Conservation (phyloP, 1,140 invertebrate genomes). For the Heliconius hewitsoni region DNA sequence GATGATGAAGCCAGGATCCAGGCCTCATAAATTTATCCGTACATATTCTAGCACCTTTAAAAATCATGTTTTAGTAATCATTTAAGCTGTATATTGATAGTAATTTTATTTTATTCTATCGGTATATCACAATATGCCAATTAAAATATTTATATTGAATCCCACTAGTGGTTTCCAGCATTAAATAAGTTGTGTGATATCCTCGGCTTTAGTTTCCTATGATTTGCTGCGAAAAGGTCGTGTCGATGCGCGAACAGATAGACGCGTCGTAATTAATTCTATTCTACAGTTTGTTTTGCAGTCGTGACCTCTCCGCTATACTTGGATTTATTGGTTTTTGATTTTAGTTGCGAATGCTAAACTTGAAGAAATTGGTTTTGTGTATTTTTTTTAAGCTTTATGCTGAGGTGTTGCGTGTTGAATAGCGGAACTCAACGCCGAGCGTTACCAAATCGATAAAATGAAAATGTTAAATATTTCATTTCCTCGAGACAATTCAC, state of each 20-base stretch:
- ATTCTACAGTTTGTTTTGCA: constrained; percentile 45
- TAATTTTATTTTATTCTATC: background rate
- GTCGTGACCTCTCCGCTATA: constrained; percentile 42
- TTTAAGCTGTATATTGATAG: no score
- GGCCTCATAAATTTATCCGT: no score
- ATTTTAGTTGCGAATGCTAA: background rate
- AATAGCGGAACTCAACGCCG: no score
- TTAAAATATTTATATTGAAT: background rate
- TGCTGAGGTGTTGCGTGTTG: background rate
- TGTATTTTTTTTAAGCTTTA: background rate
- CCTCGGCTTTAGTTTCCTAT: constrained; percentile 33
- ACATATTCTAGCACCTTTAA: no score
- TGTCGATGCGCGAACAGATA: constrained; percentile 50
- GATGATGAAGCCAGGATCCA: no score
- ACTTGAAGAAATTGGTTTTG: background rate
- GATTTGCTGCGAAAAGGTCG: constrained; percentile 43
- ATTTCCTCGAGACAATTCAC: no score
- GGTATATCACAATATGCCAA: background rate
- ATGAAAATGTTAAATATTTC: no score
- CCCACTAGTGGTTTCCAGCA: background rate
- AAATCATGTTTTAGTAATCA: no score
- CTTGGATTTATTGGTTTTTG: constrained; percentile 30
- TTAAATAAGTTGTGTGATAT: constrained; percentile 36
- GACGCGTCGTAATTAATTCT: constrained; percentile 44
- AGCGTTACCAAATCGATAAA: no score